These are phyloP conservation scores for Nipponia nippon DNA, from an alignment of 2,113 vertebrate species.

Conservation along the genomic window DNA sequence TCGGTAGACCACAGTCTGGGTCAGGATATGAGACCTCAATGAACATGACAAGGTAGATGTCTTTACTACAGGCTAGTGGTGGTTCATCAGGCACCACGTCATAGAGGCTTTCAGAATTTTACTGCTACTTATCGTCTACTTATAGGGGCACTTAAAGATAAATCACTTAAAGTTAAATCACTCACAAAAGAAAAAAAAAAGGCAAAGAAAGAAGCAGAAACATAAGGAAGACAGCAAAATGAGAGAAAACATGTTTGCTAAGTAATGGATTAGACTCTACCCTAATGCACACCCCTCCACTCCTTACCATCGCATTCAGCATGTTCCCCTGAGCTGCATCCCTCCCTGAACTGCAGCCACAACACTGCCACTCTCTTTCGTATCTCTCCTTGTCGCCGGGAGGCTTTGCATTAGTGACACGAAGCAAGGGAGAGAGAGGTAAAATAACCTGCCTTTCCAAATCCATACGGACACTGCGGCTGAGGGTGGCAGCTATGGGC, in stretches of 20 bases:
- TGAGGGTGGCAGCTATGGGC: accelerated
- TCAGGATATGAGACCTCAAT: neutral
- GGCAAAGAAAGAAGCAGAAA: neutral
- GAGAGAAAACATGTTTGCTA: neutral
- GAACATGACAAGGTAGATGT: neutral
- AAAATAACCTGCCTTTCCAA: neutral
- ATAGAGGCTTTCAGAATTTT: neutral
- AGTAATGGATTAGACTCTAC: neutral
- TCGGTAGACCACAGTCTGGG: neutral
- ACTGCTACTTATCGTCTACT: neutral
- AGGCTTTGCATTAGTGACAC: neutral
- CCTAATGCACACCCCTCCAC: neutral
- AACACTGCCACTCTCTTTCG: accelerated
- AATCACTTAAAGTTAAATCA: neutral
- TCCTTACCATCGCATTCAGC: neutral
- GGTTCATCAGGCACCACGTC: neutral
- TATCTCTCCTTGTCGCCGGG: neutral
- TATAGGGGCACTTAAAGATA: neutral
- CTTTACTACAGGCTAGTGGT: neutral
- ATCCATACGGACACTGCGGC: accelerated
- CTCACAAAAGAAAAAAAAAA: neutral
- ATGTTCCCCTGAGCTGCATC: neutral
- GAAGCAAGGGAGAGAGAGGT: neutral
- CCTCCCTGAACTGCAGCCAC: neutral
- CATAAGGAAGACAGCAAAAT: neutral